Conservation (phyloP, 2,113 vertebrate genomes). For the Burhinus oedicnemus region DNA sequence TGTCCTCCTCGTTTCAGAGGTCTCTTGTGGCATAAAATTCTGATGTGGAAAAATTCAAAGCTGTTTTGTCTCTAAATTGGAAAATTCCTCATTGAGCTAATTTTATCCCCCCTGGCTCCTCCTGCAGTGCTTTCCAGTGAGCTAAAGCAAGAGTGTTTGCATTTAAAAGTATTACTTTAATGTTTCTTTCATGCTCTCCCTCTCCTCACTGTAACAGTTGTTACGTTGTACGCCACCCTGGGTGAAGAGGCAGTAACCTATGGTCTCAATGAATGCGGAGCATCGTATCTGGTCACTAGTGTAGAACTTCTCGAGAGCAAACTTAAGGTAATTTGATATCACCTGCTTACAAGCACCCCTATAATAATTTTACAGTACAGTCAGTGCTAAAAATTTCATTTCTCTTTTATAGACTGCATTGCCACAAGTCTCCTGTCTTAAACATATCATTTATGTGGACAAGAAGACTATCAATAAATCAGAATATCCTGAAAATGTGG, state of each 20-base stretch:
- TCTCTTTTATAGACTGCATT: conserved; percentile 79
- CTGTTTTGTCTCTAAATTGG: background rate
- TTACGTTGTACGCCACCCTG: conserved; percentile 95
- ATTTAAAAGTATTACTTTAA: background rate
- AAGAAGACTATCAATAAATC: conserved; percentile 82
- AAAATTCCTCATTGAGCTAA: background rate
- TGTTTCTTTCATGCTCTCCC: background rate
- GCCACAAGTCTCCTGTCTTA: conserved; percentile 80
- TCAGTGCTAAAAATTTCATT: background rate
- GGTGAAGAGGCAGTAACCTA: conserved; percentile 92
- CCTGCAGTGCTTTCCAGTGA: background rate
- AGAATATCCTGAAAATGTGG: conserved; percentile 85
- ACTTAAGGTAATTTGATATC: conserved; percentile 85
- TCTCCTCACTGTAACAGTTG: conserved; percentile 76
- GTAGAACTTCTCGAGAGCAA: conserved; percentile 89
- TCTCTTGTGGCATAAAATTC: background rate
- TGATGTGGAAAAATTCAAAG: background rate
- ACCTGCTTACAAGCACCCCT: background rate
- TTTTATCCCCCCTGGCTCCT: background rate
- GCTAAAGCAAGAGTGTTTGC: background rate
- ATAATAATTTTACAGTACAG: background rate
- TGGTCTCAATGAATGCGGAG: conserved; percentile 92
- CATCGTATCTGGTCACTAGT: conserved; percentile 91
- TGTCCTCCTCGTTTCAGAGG: background rate
- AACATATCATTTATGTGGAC: conserved; percentile 91